Evolutionary conservation across 2,113 vertebrate species (phyloP).

Genomic region (Ancistrus triradiatus): DNA sequence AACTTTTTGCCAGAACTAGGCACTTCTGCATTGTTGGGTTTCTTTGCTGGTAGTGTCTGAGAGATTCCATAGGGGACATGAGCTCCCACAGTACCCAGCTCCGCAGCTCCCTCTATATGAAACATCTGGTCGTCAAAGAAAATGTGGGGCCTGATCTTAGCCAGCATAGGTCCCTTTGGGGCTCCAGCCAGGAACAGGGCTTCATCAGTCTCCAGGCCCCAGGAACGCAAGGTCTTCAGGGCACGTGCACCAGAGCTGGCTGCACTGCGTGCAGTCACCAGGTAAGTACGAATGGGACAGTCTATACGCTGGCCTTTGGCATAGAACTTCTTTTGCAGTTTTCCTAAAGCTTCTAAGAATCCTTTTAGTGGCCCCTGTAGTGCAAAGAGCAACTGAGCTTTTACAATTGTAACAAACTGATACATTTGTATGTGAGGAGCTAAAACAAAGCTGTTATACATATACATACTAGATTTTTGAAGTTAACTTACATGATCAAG

Average conservation of each 20-base stretch:
- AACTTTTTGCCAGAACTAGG: slow-evolving; percentile 31
- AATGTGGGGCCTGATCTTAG: slow-evolving; percentile 90
- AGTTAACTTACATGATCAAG: slow-evolving; percentile 88
- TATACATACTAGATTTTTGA: too few relatives aligned
- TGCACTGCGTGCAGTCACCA: slow-evolving; percentile 88
- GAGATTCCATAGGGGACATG: slow-evolving; percentile 87
- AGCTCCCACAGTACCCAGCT: slow-evolving; percentile 84
- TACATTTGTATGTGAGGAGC: neutral
- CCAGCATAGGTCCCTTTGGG: slow-evolving; percentile 88
- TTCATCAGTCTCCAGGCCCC: slow-evolving; percentile 93
- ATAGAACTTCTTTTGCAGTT: slow-evolving; percentile 92
- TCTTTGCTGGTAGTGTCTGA: slow-evolving; percentile 64
- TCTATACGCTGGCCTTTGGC: slow-evolving; percentile 84
- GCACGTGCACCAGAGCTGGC: slow-evolving; percentile 90
- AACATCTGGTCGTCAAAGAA: slow-evolving; percentile 98
- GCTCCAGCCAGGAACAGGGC: slow-evolving; percentile 89
- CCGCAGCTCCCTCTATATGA: slow-evolving; percentile 86
- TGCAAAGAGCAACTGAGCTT: slow-evolving; percentile 1
- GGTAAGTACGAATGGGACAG: slow-evolving; percentile 91
- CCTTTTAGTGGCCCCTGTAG: slow-evolving; percentile 86
- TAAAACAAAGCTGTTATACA: neutral
- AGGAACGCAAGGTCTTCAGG: slow-evolving; percentile 87
- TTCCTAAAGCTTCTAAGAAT: slow-evolving; percentile 88
- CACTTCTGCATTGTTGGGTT: slow-evolving; percentile 38
- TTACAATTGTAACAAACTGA: too few relatives aligned